Evolutionary conservation across 2,113 vertebrate species (phyloP).

Genomic region (Anoplopoma fimbria): DNA sequence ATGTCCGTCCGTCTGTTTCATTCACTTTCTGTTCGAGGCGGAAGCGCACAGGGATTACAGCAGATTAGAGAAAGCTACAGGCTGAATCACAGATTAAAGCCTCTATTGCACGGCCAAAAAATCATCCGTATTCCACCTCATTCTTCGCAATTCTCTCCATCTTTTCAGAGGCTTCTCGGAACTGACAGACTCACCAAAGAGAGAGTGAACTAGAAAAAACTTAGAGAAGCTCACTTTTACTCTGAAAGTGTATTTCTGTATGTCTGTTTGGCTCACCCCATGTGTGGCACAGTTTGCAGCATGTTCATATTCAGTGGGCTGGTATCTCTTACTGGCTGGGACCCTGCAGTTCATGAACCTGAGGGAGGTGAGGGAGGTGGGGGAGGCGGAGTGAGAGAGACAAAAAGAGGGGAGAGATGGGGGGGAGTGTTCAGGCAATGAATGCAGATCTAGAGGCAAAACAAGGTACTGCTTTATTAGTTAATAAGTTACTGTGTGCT

Average conservation of each 20-base stretch:
- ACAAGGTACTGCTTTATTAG: constrained; percentile 16
- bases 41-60: constrained; percentile 69
- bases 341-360: constrained; percentile 97
- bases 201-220: neutral
- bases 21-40: constrained; percentile 32
- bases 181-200: neutral
- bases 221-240: neutral
- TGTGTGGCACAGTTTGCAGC: constrained; percentile 96
- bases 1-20: constrained; percentile 28
- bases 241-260: neutral
- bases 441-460: constrained; percentile 4
- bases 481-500: constrained; percentile 45
- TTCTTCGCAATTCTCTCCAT: constrained; percentile 44
- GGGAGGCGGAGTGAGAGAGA: neutral
- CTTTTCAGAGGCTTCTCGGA: constrained; percentile 6
- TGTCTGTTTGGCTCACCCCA: constrained; percentile 85
- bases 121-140: constrained; percentile 20
- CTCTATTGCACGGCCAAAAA: constrained; percentile 42
- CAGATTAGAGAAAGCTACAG: constrained; percentile 76
- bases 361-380: neutral
- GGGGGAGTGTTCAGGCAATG: neutral
- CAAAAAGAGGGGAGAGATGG: neutral
- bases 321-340: constrained; percentile 91
- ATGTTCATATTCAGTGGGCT: constrained; percentile 94
- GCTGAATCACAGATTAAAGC: constrained; percentile 71